A percentile compares a stretch with the other conserved stretches of the same genome.
phyloP scores from a whole-genome alignment of 2,888 invertebrate species.

The Rosalia funebris region DNA sequence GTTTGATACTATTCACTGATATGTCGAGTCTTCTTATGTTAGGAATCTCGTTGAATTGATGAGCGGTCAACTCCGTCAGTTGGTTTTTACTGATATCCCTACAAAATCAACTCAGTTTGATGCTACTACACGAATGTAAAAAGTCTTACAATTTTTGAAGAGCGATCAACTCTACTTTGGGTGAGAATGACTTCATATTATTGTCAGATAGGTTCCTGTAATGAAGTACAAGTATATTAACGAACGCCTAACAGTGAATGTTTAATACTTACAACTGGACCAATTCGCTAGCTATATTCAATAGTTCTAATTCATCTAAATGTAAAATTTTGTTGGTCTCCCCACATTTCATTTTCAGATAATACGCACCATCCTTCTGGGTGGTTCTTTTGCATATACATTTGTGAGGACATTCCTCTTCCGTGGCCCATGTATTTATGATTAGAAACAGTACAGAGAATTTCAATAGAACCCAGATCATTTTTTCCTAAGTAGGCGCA shows the following conservation, averaged over 20 bases:
- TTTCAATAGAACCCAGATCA: slow-evolving; percentile 7
- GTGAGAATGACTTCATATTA: slow-evolving; percentile 69
- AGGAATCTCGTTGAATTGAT: slow-evolving; percentile 79
- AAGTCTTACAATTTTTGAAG: slow-evolving; percentile 78
- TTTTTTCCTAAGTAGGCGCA: slow-evolving; percentile 4
- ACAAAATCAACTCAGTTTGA: slow-evolving; percentile 53
- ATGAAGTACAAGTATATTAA: slow-evolving; percentile 53
- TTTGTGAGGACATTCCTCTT: slow-evolving; percentile 55
- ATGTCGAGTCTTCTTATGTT: slow-evolving; percentile 77
- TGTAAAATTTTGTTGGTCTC: slow-evolving; percentile 70
- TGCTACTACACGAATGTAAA: no score
- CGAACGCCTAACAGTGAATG: not conserved
- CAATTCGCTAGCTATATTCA: slow-evolving; percentile 70
- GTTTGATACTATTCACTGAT: slow-evolving; percentile 76
- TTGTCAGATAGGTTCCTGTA: slow-evolving; percentile 75
- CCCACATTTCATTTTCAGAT: slow-evolving; percentile 72
- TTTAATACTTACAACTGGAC: slow-evolving; percentile 72
- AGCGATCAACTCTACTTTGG: slow-evolving; percentile 72
- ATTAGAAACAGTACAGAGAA: slow-evolving; percentile 10
- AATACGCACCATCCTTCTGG: slow-evolving; percentile 66
- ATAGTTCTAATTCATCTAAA: slow-evolving; percentile 72
- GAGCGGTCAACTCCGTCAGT: slow-evolving; percentile 76
- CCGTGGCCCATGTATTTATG: slow-evolving; percentile 12
- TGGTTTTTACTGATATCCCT: slow-evolving; percentile 85
- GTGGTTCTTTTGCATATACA: slow-evolving; percentile 69